Base-by-base conservation (phyloP, 1,140 invertebrate species). In the Ostrea edulis region DNA sequence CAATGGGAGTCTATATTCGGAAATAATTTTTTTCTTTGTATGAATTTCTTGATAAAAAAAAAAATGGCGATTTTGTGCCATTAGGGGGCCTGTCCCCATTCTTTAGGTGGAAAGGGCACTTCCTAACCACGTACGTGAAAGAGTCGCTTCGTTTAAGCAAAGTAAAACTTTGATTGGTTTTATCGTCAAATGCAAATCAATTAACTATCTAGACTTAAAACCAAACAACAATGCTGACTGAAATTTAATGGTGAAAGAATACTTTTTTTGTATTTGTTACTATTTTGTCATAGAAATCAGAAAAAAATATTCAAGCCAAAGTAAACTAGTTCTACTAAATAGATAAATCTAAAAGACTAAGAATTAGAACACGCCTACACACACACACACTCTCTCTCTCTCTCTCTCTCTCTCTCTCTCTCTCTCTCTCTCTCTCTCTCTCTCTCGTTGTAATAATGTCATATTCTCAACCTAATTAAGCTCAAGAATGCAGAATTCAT, bases 351-450 rank as follows among this genome's bases (percentile, higher is more conserved):
- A 44, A 44, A 44, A 44, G 35, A 44, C 1, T 44, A 44, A 44
- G 35, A 44, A 44, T 44, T 44, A 44, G 35, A 44, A 1, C 35
- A 44, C 12, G 0, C 0, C 17, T 62, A n/a, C 14, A 14, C 58
- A 5, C 12, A 7, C 14, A 5, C 17, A 14, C 14, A 14, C 58
- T 0, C 14, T 20, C n/a, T 62, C 58, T 62, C 58, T 62, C 58
- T 62, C 58, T 62, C 58, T 62, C 58, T 62, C 58, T 62, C 58
- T 62, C 58, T 62, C 58, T 62, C 58, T 62, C 58, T 62, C 58
- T 62, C 58, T 62, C 20, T 62, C 11, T 58, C 55, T 58, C 55
- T 58, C 55, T 58, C n/a, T 20, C n/a, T 62, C 58, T 20, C 58
- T 62, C 58, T 44, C 35, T 44, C 35, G 1, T 5, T 5, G 35